Conservation (phyloP, 2,797 vertebrate genomes). For the Peromyscus melanophrys region DNA sequence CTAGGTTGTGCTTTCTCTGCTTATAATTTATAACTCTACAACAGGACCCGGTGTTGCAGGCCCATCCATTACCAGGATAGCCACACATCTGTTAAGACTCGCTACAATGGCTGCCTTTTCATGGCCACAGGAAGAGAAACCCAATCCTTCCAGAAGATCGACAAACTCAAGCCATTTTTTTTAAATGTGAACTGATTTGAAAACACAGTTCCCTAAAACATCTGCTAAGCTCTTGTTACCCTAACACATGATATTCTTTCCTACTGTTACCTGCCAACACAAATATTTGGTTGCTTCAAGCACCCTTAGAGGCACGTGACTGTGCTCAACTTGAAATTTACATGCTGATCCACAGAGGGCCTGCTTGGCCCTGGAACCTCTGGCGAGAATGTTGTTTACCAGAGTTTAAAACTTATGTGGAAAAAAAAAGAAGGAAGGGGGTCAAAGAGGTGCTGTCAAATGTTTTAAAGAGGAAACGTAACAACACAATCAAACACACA, state of each 20-base stretch:
- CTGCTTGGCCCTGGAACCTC: conserved; percentile 73
- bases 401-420: conserved; percentile 23
- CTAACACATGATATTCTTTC: conserved; percentile 89
- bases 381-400: conserved; percentile 55
- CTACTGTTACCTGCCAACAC: conserved; percentile 89
- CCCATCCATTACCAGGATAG: conserved; percentile 80
- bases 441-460: conserved; percentile 49
- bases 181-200: conserved; percentile 86
- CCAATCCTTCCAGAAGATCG: conserved; percentile 89
- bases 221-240: conserved; percentile 91
- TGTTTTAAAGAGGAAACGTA: background rate
- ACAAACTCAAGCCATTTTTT: conserved; percentile 85
- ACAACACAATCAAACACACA: background rate
- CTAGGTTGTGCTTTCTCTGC: conserved; percentile 85
- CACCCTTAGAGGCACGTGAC: conserved; percentile 86
- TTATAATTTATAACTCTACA: conserved; percentile 88
- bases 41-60: conserved; percentile 83
- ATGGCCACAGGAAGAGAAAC: conserved; percentile 90
- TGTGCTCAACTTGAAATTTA: conserved; percentile 84
- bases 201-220: conserved; percentile 91
- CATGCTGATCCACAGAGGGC: conserved; percentile 41
- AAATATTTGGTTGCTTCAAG: conserved; percentile 90
- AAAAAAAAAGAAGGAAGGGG: rapidly evolving
- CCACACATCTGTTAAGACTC: conserved; percentile 90
- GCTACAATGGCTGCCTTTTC: conserved; percentile 89